These are phyloP conservation scores for Etheostoma cragini DNA, from an alignment of 2,113 vertebrate genomes.

Conservation along the genomic window DNA sequence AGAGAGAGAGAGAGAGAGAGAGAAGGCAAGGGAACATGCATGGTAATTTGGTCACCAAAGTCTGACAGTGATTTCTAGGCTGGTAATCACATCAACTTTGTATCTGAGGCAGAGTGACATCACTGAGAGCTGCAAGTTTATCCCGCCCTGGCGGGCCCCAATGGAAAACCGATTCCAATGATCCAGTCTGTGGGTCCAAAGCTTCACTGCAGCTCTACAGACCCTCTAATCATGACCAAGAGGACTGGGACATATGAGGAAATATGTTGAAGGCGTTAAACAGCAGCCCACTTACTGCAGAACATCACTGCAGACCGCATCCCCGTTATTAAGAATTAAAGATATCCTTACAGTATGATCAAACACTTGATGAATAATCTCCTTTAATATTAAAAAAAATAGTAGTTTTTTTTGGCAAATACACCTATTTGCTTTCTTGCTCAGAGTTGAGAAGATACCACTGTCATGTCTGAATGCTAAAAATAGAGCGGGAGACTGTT, in stretches of 20 bases:
- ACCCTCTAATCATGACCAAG: slow-evolving; percentile 55
- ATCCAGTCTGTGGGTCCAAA: slow-evolving; percentile 9
- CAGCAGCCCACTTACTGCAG: slow-evolving; percentile 14
- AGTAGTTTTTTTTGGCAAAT: background rate
- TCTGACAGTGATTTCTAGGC: slow-evolving; percentile 70
- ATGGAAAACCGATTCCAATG: slow-evolving; percentile 61
- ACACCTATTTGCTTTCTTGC: background rate
- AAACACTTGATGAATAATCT: background rate
- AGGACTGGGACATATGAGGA: slow-evolving; percentile 48
- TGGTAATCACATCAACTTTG: slow-evolving; percentile 72
- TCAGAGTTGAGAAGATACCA: background rate
- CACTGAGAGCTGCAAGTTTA: slow-evolving; percentile 54
- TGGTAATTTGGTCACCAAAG: slow-evolving; percentile 58
- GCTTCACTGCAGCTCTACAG: slow-evolving; percentile 21
- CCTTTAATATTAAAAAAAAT: slow-evolving; percentile 14
- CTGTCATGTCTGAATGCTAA: too few relatives aligned
- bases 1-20: slow-evolving; percentile 29
- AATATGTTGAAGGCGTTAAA: slow-evolving; percentile 21
- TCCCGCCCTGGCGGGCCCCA: slow-evolving; percentile 57
- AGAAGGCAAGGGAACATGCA: slow-evolving; percentile 20
- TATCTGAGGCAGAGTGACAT: slow-evolving; percentile 68
- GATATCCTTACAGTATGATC: background rate
- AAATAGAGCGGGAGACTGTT: background rate
- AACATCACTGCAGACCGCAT: slow-evolving; percentile 24
- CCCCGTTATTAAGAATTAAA: slow-evolving; percentile 30